Base-by-base conservation (phyloP, 2,888 invertebrate genomes). In the Sinohyriopsis cumingii region DNA sequence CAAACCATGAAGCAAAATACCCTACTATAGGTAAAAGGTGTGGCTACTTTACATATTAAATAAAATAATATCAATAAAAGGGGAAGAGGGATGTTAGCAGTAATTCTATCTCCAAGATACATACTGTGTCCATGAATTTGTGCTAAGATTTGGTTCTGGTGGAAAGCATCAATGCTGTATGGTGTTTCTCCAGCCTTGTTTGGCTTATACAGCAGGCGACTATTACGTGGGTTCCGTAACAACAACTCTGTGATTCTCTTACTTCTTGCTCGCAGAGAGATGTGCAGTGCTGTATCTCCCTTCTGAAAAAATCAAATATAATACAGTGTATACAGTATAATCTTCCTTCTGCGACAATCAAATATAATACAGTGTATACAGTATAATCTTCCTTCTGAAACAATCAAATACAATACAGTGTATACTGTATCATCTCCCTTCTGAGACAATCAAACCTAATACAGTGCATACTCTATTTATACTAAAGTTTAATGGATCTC, bases 141-240 rank as follows among this genome's bases (percentile, higher is more conserved):
- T 4, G 97, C 96, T 57, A 98, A 91, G 82, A 98, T 97, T 1
- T 97, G 96, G 91, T 97, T 97, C 86, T 96, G 96, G 91, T 97
- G 96, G 85, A 94, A 94, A 88, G 97, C 94, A 91, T 99, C 99
- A 83, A 99, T 97, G 87, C 96, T 97, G 91, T 99, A 99, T 0
- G 99, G 98, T 0, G 99, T 99, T 90, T 99, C 98, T 63, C 98
- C 97, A 22, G 94, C 93, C 85, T 95, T 94, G 90, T 99, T 99
- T 22, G 98, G 96, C 82, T 97, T 93, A 91, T 99, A 98, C 57
- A 98, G 91, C 78, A 98, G 92, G 88, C 98, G 97, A 88, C 97
- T 96, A 90, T 99, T 95, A 91, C 97, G 96, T 24, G 99, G 99
- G 91, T 99, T 98, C 53, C 97, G 93, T 67, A 99, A 92, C 33